A percentile compares a stretch with the other conserved stretches of the same genome.
phyloP scores from a whole-genome alignment of 2,797 vertebrate genomes.

The Ataeniobius toweri region DNA sequence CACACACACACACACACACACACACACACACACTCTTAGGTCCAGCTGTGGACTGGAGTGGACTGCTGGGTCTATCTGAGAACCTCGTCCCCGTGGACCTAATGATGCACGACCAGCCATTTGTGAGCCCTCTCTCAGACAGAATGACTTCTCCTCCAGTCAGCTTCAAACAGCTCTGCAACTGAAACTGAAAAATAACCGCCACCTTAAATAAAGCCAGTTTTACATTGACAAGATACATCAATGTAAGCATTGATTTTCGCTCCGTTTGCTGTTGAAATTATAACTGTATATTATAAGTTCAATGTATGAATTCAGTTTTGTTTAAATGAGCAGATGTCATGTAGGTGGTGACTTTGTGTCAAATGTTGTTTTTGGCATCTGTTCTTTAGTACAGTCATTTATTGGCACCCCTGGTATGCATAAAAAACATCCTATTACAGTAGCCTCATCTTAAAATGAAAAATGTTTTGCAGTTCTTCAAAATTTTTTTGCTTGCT shows the following conservation, averaged over 20 bases:
- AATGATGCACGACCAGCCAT: conserved; percentile 75
- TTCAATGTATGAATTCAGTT: background rate
- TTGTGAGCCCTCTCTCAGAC: conserved; percentile 54
- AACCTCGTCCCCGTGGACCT: conserved; percentile 49
- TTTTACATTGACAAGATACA: conserved; percentile 15
- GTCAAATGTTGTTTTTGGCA: background rate
- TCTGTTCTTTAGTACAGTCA: background rate
- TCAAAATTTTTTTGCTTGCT: background rate
- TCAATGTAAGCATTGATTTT: background rate
- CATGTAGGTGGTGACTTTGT: background rate
- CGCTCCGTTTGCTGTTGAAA: background rate
- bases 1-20: conserved; percentile 31
- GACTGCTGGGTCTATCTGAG: conserved; percentile 50
- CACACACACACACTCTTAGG: conserved; percentile 18
- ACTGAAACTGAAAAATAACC: conserved; percentile 26
- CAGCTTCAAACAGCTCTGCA: conserved; percentile 31
- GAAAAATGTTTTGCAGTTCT: background rate
- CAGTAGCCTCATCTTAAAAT: background rate
- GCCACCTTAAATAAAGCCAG: conserved; percentile 18
- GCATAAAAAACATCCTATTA: background rate
- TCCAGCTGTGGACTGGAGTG: conserved; percentile 66
- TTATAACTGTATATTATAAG: background rate
- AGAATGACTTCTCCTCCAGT: conserved; percentile 57
- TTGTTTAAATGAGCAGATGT: background rate
- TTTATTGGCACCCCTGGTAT: background rate